Evolutionary conservation across 2,113 vertebrate species (phyloP).

Genomic region (human (Homo sapiens)): GRCh38 chr1:171678001-171678500

Average conservation of each 20-base stretch:
- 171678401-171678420: too few species aligned
- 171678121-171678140: not conserved
- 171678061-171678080: not conserved
- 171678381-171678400: not conserved
- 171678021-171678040: not conserved
- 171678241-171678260: not conserved
- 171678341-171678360: not conserved
- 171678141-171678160: not conserved
- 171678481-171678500: not conserved
- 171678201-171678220: not conserved
- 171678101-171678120: not conserved
- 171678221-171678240: not conserved
- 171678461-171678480: not conserved
- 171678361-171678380: not conserved
- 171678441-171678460: not conserved
- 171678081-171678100: not conserved
- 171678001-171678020: not conserved
- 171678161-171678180: not conserved
- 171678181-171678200: not conserved
- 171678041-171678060: not conserved
- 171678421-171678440: not conserved
- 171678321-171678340: not conserved
- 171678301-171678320: not conserved
- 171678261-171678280: not conserved
- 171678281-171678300: accelerated